Conservation (phyloP, 2,888 invertebrate genomes). For the Erannis defoliaria region DNA sequence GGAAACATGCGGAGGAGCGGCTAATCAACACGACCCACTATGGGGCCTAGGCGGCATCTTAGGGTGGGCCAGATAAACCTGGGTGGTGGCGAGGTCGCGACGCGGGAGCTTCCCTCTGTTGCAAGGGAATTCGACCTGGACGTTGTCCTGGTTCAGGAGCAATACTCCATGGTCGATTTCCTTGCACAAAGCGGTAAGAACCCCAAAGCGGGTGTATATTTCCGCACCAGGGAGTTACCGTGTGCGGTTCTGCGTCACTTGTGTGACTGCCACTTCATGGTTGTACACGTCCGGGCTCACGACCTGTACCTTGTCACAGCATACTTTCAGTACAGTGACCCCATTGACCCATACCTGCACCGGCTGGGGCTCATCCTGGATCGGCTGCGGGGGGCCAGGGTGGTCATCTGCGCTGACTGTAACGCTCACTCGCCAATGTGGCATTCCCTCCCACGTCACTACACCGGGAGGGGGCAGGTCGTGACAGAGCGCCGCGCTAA, state of each 20-base stretch:
- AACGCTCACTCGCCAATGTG: neutral
- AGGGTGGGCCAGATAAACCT: neutral
- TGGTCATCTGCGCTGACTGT: neutral
- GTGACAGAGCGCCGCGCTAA: neutral
- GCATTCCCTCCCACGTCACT: neutral
- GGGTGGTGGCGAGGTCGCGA: neutral
- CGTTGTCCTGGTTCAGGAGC: neutral
- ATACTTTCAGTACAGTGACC: conserved; percentile 38
- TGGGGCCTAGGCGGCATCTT: neutral
- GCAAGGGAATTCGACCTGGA: neutral
- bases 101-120: neutral
- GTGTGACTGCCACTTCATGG: neutral
- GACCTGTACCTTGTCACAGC: conserved; percentile 22
- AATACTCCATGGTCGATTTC: neutral
- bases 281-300: neutral
- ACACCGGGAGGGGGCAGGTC: no score
- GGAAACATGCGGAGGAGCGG: conserved; percentile 34
- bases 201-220: neutral
- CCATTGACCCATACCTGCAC: conserved; percentile 11
- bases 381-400: neutral
- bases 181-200: neutral
- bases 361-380: conserved; percentile 10
- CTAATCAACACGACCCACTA: conserved; percentile 12
- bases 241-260: neutral
- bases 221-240: neutral